A percentile compares a stretch with the other conserved stretches of the same genome.
These are phyloP conservation scores for Irena cyanogastra DNA, from an alignment of 2,113 vertebrate genomes.

Conservation along the genomic window DNA sequence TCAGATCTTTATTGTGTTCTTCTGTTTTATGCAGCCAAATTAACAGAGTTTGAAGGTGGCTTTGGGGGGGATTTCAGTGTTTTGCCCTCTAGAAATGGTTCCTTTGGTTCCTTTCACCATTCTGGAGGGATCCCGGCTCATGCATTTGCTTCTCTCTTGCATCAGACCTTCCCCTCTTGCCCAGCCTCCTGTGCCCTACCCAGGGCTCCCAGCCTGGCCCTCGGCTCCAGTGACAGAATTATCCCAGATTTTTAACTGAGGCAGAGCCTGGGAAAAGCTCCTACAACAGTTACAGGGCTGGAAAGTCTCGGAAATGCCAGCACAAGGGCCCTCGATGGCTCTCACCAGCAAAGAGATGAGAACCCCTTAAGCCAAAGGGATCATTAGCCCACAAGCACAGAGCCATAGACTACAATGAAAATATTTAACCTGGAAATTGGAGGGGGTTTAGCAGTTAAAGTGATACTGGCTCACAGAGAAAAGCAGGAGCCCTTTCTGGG, in stretches of 20 bases:
- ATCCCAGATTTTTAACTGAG: background rate
- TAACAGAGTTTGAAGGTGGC: background rate
- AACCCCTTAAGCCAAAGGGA: background rate
- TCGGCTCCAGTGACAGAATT: background rate
- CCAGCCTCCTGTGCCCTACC: background rate
- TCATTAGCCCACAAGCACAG: background rate
- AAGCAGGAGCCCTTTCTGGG: background rate
- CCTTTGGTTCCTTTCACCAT: background rate
- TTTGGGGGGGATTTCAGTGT: background rate
- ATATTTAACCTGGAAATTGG: constrained; percentile 20
- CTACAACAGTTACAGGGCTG: accelerated
- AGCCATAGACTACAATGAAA: background rate
- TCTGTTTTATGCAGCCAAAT: background rate
- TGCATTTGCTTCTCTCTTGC: background rate
- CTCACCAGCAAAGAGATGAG: background rate
- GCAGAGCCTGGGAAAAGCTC: background rate
- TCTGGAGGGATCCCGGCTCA: background rate
- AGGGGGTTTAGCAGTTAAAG: background rate
- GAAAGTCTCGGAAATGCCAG: background rate
- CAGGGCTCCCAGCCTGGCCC: background rate
- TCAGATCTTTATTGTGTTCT: background rate
- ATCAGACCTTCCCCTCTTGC: background rate
- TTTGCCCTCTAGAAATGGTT: background rate
- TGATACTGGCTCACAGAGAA: background rate
- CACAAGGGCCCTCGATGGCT: constrained; percentile 6